Evolutionary conservation across 2,797 vertebrate species (phyloP), one percentile per base, ranked within the genome.

Genomic region (Okamejei kenojei): DNA sequence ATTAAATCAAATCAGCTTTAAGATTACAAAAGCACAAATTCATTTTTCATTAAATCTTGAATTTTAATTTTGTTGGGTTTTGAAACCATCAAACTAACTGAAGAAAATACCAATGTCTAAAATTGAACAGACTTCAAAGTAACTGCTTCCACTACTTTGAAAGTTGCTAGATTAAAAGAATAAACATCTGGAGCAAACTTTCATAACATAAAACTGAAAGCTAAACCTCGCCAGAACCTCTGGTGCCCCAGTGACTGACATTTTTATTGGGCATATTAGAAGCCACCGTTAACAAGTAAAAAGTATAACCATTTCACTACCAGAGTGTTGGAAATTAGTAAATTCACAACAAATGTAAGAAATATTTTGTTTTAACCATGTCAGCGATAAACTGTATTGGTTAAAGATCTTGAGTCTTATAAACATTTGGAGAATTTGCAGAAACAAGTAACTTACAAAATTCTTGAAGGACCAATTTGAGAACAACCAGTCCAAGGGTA

Each of bases 121-220:
- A 45, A 7, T 73, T 58, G 71, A 92, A 92, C 71, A 45, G 90
- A 92, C 90, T 92, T 92, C 90, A 76, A 92, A 92, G 90, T 26
- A 92, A 76, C 35, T 91, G 11, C 15, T 38, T 74, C 68, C 90
- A 54, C 13, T 26, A 92, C 74, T 74, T 91, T 92, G 68, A 54
- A 92, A 58, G 90, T 29, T 38, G 71, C 26, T 58, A 92, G 35
- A 73, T 26, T 74, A 35, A 91, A 92, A 74, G 38, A 58, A 92
- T 76, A 91, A 92, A 92, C 90, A 92, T 73, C 90, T 92, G 90
- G 90, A 92, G 71, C 35, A 92, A 32, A 73, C 90, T 92, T 92
- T n/a, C 90, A 76, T 45, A 73, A 73, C 68, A 91, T 92, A 74
- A 92, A n/a, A 92, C 38, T 29, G 73, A 76, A 54, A 92, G n/a